Conservation (phyloP, 37 sponge, comb jelly and placozoan species). For the Axinella damicornis region DNA sequence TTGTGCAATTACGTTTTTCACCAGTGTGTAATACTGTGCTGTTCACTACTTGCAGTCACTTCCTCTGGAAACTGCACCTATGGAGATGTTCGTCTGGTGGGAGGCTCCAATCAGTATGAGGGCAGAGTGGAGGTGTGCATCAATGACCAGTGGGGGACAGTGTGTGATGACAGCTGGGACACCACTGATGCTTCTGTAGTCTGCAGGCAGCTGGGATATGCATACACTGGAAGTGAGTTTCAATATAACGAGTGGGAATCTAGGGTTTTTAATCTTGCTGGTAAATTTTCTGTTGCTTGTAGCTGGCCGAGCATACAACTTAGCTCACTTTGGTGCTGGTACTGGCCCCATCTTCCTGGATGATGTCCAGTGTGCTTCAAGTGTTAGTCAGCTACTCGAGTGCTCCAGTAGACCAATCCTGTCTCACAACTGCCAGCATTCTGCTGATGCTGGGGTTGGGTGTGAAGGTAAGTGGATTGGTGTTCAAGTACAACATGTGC, state of each 20-base stretch:
- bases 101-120: not conserved
- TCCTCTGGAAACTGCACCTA: not conserved
- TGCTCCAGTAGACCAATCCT: slow-evolving; percentile 14
- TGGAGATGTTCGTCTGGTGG: not conserved
- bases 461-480: slow-evolving; percentile 7
- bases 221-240: not conserved
- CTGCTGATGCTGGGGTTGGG: slow-evolving; percentile 16
- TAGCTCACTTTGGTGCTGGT: slow-evolving; percentile 21
- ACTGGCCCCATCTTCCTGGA: slow-evolving; percentile 13
- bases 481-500: no score
- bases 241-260: not conserved
- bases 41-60: no score
- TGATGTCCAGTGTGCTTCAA: slow-evolving; percentile 3
- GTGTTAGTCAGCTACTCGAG: not conserved
- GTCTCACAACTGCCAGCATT: not conserved
- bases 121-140: slow-evolving; percentile 5
- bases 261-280: not conserved
- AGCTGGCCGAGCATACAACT: slow-evolving; percentile 2
- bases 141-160: slow-evolving; percentile 2
- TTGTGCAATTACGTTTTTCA: no score
- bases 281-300: not conserved
- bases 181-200: not conserved
- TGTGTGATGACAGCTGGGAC: not conserved
- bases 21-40: no score
- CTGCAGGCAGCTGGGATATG: slow-evolving; percentile 6